These are phyloP conservation scores for Glyphotaelius pellucidus DNA, from an alignment of 2,888 invertebrate genomes.

Conservation along the genomic window DNA sequence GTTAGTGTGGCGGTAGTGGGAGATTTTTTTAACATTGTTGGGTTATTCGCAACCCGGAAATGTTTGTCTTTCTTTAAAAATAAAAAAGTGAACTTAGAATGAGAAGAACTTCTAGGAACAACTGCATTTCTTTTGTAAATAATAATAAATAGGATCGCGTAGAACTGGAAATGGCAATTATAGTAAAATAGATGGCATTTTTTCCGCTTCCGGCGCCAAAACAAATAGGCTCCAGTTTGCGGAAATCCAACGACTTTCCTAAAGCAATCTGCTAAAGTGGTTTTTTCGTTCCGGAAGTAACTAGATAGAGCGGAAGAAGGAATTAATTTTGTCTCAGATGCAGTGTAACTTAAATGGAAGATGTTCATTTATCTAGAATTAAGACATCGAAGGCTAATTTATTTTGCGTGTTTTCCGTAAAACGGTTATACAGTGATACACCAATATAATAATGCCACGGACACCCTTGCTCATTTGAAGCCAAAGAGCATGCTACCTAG, in stretches of 20 bases:
- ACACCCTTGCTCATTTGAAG: no score
- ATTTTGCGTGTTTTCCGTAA: no score
- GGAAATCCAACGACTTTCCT: not conserved
- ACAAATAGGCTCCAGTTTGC: not conserved
- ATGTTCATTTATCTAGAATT: not conserved
- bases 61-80: no score
- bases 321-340: not conserved
- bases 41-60: no score
- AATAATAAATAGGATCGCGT: not conserved
- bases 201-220: not conserved
- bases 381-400: no score
- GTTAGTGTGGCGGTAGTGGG: no score
- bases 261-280: not conserved
- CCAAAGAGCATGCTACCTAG: no score
- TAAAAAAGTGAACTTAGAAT: no score
- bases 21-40: no score
- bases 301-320: not conserved
- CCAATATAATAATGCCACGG: no score
- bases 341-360: not conserved
- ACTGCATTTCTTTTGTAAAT: not conserved
- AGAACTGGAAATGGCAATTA: not conserved
- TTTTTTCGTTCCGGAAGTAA: not conserved
- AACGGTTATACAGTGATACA: no score
- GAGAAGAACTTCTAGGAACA: not conserved
- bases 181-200: not conserved